Evolutionary conservation across 2,888 invertebrate species (phyloP).

Genomic region (Corbicula japonica): DNA sequence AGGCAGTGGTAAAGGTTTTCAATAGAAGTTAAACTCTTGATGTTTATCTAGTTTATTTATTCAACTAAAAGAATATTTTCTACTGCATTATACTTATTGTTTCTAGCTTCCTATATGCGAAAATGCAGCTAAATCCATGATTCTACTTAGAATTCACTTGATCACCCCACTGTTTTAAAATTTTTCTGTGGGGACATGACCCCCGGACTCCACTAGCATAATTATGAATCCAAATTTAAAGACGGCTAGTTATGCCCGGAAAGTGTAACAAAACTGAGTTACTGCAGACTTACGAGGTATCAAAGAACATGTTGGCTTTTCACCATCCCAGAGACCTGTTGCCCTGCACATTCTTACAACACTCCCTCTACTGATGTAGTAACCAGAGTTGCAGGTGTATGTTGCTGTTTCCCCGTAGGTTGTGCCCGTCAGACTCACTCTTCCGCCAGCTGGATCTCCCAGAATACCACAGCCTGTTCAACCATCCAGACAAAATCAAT

Average conservation of each 20-base stretch:
- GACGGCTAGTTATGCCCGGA: too few species aligned
- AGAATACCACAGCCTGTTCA: conserved; percentile 46
- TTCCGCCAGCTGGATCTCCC: conserved; percentile 6
- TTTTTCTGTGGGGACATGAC: background rate
- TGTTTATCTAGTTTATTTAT: too few species aligned
- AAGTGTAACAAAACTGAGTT: background rate
- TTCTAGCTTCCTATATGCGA: too few species aligned
- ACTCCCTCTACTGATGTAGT: conserved; percentile 31
- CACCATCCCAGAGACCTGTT: conserved; percentile 32
- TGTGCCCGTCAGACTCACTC: conserved; percentile 19
- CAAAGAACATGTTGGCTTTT: conserved; percentile 1
- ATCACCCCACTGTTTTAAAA: background rate
- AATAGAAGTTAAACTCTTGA: too few species aligned
- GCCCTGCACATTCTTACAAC: conserved; percentile 15
- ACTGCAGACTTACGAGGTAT: background rate
- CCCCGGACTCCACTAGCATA: background rate
- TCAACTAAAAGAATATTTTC: too few species aligned
- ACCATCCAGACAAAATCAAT: too few species aligned
- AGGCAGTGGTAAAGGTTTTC: too few species aligned
- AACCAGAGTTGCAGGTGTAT: conserved; percentile 41
- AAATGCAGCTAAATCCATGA: too few species aligned
- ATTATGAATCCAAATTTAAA: background rate
- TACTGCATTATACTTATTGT: too few species aligned
- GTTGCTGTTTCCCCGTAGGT: conserved; percentile 19
- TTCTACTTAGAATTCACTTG: too few species aligned